Base-by-base conservation (phyloP, 2,113 vertebrate genomes). In the Scopus umbretta region DNA sequence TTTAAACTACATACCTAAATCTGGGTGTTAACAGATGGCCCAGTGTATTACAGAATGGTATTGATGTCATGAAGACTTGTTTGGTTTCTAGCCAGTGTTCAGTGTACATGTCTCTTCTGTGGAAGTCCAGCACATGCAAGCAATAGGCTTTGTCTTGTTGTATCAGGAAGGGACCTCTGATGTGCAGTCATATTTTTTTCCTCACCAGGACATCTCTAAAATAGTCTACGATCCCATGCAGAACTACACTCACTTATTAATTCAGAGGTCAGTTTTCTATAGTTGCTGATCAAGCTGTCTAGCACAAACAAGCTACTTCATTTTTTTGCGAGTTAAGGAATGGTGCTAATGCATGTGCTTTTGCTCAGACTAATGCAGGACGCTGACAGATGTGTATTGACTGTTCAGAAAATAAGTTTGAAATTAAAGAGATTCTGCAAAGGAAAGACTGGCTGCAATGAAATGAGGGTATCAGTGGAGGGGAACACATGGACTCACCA, bases 401-500 rank as follows among this genome's bases (percentile, higher is more conserved):
- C 25, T 72, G 40, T 34, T 20, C 47, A 95, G 63, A 76, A 83
- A 73, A 3, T 43, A 90, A 88, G 43, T 59, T 29, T 66, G 55
- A 78, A 80, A 68, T 70, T 32, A 42, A 56, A 87, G 36, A 82
- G 40, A 15, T 80, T 67, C 49, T 86, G 79, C 30, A 94, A 66
- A 80, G 30, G n/a, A 78, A 91, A 43, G 19, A 79, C 30, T 56
- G 29, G 25, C 8, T 90, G 49, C 34, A 89, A 47, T 10, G 30
- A 78, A 82, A 52, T 22, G 6, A 94, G 13, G 15, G 12, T 32
- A 56, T 32, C 8, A 7, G 10, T 65, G 30, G 27, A 55, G 11
- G 56, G 21, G 20, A 67, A 55, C 13, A 76, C 58, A 45, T 6
- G 16, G 36, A 97, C 98, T 97, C 96, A 99, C 99, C 98, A 82